Conservation (phyloP, 2,113 vertebrate species). For the Pluvianellus socialis region DNA sequence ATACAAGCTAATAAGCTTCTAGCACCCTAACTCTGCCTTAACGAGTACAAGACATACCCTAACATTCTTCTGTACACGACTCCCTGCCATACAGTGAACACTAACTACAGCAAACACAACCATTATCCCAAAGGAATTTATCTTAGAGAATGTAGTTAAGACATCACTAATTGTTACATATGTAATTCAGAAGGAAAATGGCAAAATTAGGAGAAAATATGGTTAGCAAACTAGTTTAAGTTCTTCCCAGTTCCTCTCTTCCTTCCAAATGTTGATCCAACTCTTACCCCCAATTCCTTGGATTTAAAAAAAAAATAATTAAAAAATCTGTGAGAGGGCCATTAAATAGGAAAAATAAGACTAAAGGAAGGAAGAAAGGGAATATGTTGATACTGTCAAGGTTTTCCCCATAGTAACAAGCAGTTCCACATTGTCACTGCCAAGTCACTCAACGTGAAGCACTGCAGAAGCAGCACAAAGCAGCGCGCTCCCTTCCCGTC, state of each 20-base stretch:
- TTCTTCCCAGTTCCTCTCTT: neutral
- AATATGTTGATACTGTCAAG: neutral
- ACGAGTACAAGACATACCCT: accelerated
- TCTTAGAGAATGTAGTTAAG: neutral
- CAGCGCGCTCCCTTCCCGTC: neutral
- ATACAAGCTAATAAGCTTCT: neutral
- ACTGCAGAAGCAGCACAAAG: neutral
- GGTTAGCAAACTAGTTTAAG: neutral
- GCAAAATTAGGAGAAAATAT: neutral
- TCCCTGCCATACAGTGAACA: accelerated
- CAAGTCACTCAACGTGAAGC: neutral
- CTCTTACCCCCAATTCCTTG: neutral
- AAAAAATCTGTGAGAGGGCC: neutral
- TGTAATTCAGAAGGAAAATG: neutral
- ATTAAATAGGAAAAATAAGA: neutral
- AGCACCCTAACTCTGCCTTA: neutral
- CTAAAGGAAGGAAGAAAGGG: neutral
- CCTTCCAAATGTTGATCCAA: neutral
- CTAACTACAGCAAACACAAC: neutral
- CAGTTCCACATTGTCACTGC: neutral
- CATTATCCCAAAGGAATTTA: neutral
- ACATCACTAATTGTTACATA: neutral
- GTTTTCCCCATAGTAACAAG: neutral
- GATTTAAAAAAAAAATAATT: neutral
- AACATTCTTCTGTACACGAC: neutral